Evolutionary conservation across 2,888 invertebrate species (phyloP), one percentile per base, ranked within the genome.

Genomic region (Zaprionus lineosus): DNA sequence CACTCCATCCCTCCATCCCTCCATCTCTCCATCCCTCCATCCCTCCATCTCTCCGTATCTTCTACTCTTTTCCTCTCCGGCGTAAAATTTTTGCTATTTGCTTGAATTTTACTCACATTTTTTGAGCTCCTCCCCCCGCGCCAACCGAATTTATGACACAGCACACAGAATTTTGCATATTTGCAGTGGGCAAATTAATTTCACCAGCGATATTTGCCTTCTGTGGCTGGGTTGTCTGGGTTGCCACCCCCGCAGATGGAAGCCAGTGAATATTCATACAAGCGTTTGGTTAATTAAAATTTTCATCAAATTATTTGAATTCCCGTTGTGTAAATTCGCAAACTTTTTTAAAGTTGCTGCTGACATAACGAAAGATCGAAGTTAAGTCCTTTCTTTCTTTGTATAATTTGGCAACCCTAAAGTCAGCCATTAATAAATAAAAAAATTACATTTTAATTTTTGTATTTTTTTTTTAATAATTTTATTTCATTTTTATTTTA

Each of bases 141-240:
- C n/a, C n/a, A n/a, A n/a, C n/a, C n/a, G 53, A 77, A 84, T 84
- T 71, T 79, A 77, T 82, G 84, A 82, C 83, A 63, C 62, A 62
- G 47, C 62, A 76, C 51, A 77, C 43, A 58, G 50, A 48, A 65
- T 77, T 58, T 53, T 73, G 82, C 78, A 77, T 81, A 77, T 76
- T 76, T 76, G 82, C 82, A 77, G 55, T 77, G 74, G 40, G 70
- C 70, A 76, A 82, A 76, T 76, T 76, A 76, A 76, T 76, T 76
- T 76, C 59, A 64, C 62, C 55, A 48, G 60, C 57, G 68, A 26
- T 79, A 78, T 84, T 79, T 79, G 83, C 72, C 55, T 63, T 74
- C 44, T 72, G 68, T 39, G 66, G 66, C 47, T 18, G 41, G 41
- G 40, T 8, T 28, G 3, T 28, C 3, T 6, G 2, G n/a, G 3